phyloP scores from a whole-genome alignment of 2,888 invertebrate genomes.

The Rhingia rostrata region DNA sequence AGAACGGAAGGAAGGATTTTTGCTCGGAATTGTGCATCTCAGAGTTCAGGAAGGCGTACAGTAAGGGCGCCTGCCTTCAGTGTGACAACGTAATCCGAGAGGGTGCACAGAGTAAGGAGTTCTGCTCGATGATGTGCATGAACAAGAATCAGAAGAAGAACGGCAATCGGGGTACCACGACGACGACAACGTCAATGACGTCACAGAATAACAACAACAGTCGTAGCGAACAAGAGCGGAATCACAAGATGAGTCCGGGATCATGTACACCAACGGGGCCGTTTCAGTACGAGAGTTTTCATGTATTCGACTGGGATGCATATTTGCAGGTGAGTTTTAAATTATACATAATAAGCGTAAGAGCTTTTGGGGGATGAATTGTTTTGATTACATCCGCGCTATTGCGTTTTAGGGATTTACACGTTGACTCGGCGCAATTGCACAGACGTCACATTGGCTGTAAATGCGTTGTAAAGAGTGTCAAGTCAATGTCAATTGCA shows the following conservation, averaged over 20 bases:
- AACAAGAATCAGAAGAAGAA: slow-evolving; percentile 92
- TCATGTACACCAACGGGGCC: slow-evolving; percentile 86
- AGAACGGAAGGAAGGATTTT: slow-evolving; percentile 95
- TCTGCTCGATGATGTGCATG: slow-evolving; percentile 92
- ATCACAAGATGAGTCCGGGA: slow-evolving; percentile 77
- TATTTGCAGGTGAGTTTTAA: slow-evolving; percentile 84
- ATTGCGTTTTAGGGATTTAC: too few species aligned
- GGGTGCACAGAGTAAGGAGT: slow-evolving; percentile 89
- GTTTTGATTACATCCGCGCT: too few species aligned
- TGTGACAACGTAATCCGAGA: slow-evolving; percentile 93
- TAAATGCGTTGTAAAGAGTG: too few species aligned
- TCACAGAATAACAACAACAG: slow-evolving; percentile 75
- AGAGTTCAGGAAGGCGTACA: slow-evolving; percentile 94
- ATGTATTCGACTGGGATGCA: slow-evolving; percentile 94
- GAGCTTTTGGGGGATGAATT: too few species aligned
- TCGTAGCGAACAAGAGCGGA: slow-evolving; percentile 77
- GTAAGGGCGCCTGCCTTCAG: slow-evolving; percentile 93
- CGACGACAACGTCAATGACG: slow-evolving; percentile 64
- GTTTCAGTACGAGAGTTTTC: slow-evolving; percentile 90
- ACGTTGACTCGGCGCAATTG: too few species aligned
- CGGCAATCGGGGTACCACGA: slow-evolving; percentile 83
- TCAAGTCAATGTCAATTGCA: too few species aligned
- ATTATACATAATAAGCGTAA: background rate
- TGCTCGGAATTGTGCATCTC: slow-evolving; percentile 95
- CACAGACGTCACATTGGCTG: too few species aligned